A percentile compares a stretch with the other conserved stretches of the same genome.
These are phyloP conservation scores for Phallusia fumigata DNA, from an alignment of 23 tunicate species.

Conservation along the genomic window DNA sequence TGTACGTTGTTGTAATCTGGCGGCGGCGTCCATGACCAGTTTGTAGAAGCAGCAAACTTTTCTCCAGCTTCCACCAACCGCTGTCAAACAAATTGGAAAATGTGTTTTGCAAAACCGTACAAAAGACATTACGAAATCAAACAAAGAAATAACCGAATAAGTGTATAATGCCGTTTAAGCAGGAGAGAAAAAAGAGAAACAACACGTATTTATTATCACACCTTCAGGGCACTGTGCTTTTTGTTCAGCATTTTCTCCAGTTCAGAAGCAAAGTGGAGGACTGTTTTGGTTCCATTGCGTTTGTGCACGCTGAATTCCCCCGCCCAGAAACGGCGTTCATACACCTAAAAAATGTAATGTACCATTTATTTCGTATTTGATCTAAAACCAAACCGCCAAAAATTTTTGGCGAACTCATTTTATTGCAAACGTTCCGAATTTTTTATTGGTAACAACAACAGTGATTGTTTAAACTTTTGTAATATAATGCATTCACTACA, in stretches of 20 bases:
- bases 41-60: neutral
- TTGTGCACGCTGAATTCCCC: conserved; percentile 34
- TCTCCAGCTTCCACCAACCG: conserved; percentile 44
- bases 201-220: neutral
- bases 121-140: too few relatives aligned
- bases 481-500: too few relatives aligned
- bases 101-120: too few relatives aligned
- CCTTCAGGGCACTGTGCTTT: conserved; percentile 48
- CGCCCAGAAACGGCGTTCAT: conserved; percentile 14
- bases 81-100: conserved; percentile 4
- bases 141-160: too few relatives aligned
- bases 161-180: too few relatives aligned
- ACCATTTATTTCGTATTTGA: too few relatives aligned
- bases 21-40: conserved; percentile 13
- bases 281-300: conserved; percentile 31
- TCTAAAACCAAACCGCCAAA: too few relatives aligned
- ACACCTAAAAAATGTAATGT: conserved; percentile 32
- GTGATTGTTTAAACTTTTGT: too few relatives aligned
- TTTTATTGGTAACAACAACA: too few relatives aligned
- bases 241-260: conserved; percentile 59
- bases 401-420: too few relatives aligned
- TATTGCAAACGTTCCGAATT: too few relatives aligned
- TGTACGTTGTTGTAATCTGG: conserved; percentile 15
- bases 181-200: too few relatives aligned
- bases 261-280: conserved; percentile 25